Conservation (phyloP, 2,888 invertebrate species). For the Biston stratarius region DNA sequence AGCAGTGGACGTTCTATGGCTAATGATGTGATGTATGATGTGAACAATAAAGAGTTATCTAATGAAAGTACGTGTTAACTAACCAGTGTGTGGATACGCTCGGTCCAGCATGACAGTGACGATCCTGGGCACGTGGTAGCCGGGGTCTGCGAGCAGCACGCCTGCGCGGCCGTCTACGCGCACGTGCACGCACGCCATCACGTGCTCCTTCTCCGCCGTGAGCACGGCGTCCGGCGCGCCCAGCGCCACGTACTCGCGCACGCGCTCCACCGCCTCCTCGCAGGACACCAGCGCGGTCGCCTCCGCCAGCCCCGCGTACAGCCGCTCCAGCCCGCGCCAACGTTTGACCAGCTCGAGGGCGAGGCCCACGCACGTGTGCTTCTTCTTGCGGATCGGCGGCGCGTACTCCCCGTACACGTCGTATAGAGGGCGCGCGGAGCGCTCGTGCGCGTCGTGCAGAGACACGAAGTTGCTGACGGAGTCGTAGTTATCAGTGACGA, state of each 20-base stretch:
- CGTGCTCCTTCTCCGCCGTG: constrained; percentile 95
- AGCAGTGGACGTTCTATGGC: too few species aligned
- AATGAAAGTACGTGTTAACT: background rate
- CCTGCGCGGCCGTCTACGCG: constrained; percentile 91
- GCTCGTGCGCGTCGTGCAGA: constrained; percentile 88
- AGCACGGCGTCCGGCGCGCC: constrained; percentile 86
- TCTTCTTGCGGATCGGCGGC: constrained; percentile 91
- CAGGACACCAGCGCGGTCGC: constrained; percentile 90
- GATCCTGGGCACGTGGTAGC: constrained; percentile 95
- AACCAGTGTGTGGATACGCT: constrained; percentile 94
- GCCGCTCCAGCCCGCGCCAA: constrained; percentile 86
- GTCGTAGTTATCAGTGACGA: constrained; percentile 95
- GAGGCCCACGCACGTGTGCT: constrained; percentile 96
- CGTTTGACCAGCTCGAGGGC: constrained; percentile 90
- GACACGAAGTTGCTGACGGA: constrained; percentile 94
- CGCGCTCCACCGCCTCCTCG: constrained; percentile 92
- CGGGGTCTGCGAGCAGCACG: constrained; percentile 94
- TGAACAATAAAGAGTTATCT: too few species aligned
- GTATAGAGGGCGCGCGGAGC: constrained; percentile 86
- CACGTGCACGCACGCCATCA: constrained; percentile 92
- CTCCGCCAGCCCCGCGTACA: constrained; percentile 90
- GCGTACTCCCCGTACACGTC: constrained; percentile 92
- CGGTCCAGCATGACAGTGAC: constrained; percentile 95
- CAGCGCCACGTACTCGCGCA: constrained; percentile 86
- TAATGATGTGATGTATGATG: too few species aligned